These are phyloP conservation scores for Centruroides sculpturatus DNA, from an alignment of 1,140 invertebrate species.

Conservation along the genomic window DNA sequence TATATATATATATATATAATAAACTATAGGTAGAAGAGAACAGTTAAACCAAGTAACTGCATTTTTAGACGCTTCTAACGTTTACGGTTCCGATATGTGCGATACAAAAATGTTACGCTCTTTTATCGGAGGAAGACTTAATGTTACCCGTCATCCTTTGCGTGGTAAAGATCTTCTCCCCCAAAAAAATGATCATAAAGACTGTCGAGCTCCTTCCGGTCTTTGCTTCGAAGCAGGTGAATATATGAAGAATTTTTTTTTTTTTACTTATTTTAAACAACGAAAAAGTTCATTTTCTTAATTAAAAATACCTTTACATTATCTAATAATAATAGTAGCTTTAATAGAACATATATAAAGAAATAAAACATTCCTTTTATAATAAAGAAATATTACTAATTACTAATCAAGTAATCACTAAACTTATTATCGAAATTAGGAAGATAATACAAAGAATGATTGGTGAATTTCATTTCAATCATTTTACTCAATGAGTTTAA, in stretches of 20 bases:
- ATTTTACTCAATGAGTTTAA: no score
- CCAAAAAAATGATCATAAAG: constrained; percentile 55
- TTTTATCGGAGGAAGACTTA: constrained; percentile 53
- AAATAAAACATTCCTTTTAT: no score
- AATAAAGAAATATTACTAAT: no score
- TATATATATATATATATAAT: no score
- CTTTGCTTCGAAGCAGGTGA: constrained; percentile 63
- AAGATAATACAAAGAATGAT: background rate
- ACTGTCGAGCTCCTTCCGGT: constrained; percentile 68
- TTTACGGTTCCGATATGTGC: constrained; percentile 59
- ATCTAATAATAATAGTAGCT: no score
- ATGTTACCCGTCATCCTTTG: constrained; percentile 53
- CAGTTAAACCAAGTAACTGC: constrained; percentile 49
- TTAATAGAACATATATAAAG: no score
- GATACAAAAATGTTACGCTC: constrained; percentile 53
- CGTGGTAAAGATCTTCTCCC: constrained; percentile 46
- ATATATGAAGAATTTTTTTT: background rate
- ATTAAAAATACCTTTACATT: no score
- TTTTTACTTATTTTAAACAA: no score
- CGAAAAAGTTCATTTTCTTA: no score
- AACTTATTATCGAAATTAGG: background rate
- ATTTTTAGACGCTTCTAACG: constrained; percentile 43
- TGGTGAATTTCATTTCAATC: background rate
- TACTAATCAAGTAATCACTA: no score
- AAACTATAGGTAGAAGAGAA: constrained; percentile 31